These are phyloP conservation scores for Yponomeuta sedellus DNA, from an alignment of 2,888 invertebrate species.

Conservation along the genomic window DNA sequence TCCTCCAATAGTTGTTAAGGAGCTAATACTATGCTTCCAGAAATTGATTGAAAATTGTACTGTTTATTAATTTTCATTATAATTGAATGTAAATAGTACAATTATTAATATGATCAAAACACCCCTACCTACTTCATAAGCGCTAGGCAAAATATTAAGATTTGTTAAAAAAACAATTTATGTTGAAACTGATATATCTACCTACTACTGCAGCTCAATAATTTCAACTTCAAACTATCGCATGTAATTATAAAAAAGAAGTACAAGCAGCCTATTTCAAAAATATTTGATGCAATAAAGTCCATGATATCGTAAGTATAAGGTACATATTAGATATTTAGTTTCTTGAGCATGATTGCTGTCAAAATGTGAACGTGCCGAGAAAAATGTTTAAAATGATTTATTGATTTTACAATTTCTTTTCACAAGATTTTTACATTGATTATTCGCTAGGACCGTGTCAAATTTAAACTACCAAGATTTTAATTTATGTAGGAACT, in stretches of 20 bases:
- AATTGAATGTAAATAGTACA: neutral
- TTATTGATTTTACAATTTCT: no score
- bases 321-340: neutral
- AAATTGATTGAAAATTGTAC: neutral
- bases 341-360: neutral
- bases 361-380: neutral
- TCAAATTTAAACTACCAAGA: neutral
- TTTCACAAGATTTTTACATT: no score
- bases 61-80: neutral
- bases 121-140: slow-evolving; percentile 8
- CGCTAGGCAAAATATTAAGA: slow-evolving; percentile 2
- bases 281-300: slow-evolving; percentile 3
- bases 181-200: neutral
- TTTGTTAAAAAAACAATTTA: neutral
- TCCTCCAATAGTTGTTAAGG: slow-evolving; percentile 42
- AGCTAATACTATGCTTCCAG: slow-evolving; percentile 49
- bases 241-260: neutral
- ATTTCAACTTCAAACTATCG: neutral
- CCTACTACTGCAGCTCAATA: neutral
- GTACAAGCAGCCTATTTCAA: slow-evolving; percentile 2
- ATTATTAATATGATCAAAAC: neutral
- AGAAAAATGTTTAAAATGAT: neutral
- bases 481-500: neutral
- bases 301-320: neutral
- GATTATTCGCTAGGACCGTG: neutral